These are phyloP conservation scores for Tyto alba DNA, from an alignment of 2,113 vertebrate species.

Conservation along the genomic window DNA sequence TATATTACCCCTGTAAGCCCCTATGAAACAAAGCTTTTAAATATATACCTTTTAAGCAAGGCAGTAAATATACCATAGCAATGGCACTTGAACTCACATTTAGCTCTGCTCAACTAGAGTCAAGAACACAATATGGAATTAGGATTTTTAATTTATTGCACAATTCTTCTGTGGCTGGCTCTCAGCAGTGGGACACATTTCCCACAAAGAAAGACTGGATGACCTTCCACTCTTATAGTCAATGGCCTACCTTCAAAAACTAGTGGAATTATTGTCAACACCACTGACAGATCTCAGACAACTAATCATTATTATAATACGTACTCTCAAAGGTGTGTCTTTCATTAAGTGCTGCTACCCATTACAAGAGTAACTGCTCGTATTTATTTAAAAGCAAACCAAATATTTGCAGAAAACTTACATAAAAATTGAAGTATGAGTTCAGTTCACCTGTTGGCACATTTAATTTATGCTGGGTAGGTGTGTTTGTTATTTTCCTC, in stretches of 20 bases:
- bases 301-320: not conserved
- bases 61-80: not conserved
- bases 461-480: not conserved
- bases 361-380: not conserved
- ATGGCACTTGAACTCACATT: not conserved
- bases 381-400: not conserved
- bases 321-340: not conserved
- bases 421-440: not conserved
- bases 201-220: not conserved
- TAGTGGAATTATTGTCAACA: not conserved
- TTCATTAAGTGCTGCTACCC: not conserved
- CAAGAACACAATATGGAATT: not conserved
- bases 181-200: not conserved
- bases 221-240: not conserved
- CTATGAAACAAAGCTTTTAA: not conserved
- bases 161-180: not conserved
- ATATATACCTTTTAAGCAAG: not conserved
- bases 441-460: not conserved
- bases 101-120: not conserved
- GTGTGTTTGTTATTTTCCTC: not conserved
- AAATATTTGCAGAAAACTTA: not conserved
- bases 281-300: not conserved
- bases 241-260: not conserved
- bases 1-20: not conserved
- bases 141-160: not conserved